Evolutionary conservation across 2,113 vertebrate species (phyloP).

Genomic region (Tylochromis polylepis): DNA sequence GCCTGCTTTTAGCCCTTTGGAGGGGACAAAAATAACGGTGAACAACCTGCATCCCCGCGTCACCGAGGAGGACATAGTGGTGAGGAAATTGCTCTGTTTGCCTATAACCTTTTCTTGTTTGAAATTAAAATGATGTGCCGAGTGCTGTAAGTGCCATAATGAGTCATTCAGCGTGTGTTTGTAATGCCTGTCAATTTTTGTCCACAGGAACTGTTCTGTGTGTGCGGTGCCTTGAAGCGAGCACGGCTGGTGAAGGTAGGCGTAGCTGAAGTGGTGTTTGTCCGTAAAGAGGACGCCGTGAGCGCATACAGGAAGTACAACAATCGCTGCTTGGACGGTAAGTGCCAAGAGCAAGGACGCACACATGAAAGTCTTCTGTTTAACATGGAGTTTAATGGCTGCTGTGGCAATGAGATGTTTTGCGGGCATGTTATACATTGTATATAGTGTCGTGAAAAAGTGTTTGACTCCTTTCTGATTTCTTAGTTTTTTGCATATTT

Average conservation of each 20-base stretch:
- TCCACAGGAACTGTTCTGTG: slow-evolving; percentile 92
- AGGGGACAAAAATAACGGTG: slow-evolving; percentile 97
- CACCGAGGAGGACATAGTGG: slow-evolving; percentile 97
- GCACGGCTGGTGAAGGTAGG: slow-evolving; percentile 89
- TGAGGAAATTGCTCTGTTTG: slow-evolving; percentile 66
- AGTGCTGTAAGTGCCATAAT: neutral
- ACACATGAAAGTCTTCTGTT: neutral
- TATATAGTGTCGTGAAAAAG: fast-evolving
- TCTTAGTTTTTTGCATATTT: neutral
- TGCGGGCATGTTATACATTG: neutral
- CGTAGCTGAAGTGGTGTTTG: slow-evolving; percentile 96
- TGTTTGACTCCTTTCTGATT: neutral
- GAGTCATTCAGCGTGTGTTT: slow-evolving; percentile 11
- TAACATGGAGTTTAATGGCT: neutral
- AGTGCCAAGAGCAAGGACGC: slow-evolving; percentile 37
- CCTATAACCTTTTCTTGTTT: neutral
- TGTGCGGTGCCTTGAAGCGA: slow-evolving; percentile 93
- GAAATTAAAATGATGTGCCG: neutral
- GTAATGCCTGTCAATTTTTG: neutral
- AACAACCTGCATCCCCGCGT: slow-evolving; percentile 95
- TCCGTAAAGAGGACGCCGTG: slow-evolving; percentile 94
- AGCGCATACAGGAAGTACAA: slow-evolving; percentile 98
- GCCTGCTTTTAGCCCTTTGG: slow-evolving; percentile 88
- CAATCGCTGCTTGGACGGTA: slow-evolving; percentile 96
- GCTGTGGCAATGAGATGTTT: neutral